Conservation (phyloP, 2,888 invertebrate genomes). For the Pharmacophagus antenor region DNA sequence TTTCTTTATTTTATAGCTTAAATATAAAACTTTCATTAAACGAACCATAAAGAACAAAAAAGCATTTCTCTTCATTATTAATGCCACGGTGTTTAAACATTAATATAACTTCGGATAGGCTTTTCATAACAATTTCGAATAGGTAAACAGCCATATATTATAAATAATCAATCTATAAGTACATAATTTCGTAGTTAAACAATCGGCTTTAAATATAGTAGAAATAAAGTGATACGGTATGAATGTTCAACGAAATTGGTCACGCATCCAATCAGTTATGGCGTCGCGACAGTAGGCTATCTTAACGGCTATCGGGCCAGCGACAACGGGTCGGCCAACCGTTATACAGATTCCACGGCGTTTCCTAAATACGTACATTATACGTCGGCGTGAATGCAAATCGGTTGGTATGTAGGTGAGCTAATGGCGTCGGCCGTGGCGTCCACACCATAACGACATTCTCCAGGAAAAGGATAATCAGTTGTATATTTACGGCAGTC, state of each 20-base stretch:
- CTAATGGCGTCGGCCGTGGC: constrained; percentile 39
- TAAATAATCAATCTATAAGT: background rate
- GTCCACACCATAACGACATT: constrained; percentile 21
- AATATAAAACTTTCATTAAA: no score
- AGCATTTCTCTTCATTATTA: no score
- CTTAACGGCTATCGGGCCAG: constrained; percentile 31
- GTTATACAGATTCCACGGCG: constrained; percentile 62
- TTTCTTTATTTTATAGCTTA: no score
- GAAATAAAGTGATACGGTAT: background rate
- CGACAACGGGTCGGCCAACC: constrained; percentile 51
- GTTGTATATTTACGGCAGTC: constrained; percentile 24
- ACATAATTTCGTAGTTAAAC: background rate
- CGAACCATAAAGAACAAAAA: no score
- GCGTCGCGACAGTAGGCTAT: constrained; percentile 31
- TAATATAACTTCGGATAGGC: no score
- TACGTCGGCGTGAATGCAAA: constrained; percentile 61
- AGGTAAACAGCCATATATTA: background rate
- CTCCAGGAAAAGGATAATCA: constrained; percentile 31
- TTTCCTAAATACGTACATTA: constrained; percentile 59
- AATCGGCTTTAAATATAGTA: background rate
- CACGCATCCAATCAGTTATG: constrained; percentile 26
- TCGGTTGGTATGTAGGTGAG: constrained; percentile 58
- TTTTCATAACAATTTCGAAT: no score
- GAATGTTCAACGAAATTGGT: constrained; percentile 3
- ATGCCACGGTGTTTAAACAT: no score